Conservation (phyloP, 2,113 vertebrate species). For the Asarcornis scutulata region DNA sequence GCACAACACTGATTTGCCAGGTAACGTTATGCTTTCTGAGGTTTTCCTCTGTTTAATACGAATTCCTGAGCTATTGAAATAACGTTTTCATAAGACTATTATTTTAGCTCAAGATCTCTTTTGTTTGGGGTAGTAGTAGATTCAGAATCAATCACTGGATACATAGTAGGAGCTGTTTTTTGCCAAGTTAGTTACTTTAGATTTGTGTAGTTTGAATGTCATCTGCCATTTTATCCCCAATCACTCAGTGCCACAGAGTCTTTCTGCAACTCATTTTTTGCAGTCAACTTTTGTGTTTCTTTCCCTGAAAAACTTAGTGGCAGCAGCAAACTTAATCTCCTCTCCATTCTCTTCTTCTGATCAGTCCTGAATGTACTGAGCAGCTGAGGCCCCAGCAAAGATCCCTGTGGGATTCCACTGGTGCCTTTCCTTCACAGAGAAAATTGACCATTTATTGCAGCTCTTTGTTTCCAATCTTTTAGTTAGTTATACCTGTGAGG, state of each 20-base stretch:
- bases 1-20: neutral
- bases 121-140: neutral
- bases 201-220: neutral
- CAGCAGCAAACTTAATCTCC: conserved; percentile 9
- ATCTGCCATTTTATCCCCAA: neutral
- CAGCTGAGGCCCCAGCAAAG: neutral
- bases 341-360: neutral
- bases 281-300: neutral
- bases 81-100: neutral
- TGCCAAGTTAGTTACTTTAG: neutral
- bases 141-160: neutral
- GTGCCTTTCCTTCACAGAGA: neutral
- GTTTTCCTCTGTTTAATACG: neutral
- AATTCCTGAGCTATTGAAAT: neutral
- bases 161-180: neutral
- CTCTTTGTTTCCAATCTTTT: neutral
- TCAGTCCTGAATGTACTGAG: neutral
- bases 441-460: conserved; percentile 22
- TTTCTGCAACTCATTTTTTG: neutral
- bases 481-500: neutral
- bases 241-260: neutral
- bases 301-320: neutral
- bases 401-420: neutral
- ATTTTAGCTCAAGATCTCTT: neutral
- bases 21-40: neutral